phyloP scores from a whole-genome alignment of 2,113 vertebrate genomes.

The Tonatia bakeri region DNA sequence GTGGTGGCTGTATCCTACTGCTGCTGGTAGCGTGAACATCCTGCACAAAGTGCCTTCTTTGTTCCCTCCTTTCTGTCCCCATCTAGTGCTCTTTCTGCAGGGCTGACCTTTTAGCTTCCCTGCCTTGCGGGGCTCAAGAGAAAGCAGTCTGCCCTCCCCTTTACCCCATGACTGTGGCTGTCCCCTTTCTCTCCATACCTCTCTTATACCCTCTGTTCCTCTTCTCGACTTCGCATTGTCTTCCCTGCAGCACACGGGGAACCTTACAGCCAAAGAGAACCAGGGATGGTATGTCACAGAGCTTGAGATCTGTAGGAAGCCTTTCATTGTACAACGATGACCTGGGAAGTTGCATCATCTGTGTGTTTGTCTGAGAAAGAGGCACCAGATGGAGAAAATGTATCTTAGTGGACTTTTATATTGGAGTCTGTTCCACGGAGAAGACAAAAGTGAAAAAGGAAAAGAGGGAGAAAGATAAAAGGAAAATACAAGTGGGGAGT shows the following conservation, averaged over 20 bases:
- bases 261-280: neutral
- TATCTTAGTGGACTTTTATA: constrained; percentile 42
- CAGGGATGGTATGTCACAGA: constrained; percentile 19
- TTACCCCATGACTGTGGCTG: neutral
- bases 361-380: constrained; percentile 60
- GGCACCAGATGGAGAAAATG: constrained; percentile 61
- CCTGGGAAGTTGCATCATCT: constrained; percentile 64
- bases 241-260: constrained; percentile 38
- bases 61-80: constrained; percentile 46
- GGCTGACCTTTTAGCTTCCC: constrained; percentile 66
- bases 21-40: constrained; percentile 53
- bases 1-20: neutral
- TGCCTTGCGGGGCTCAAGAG: constrained; percentile 55
- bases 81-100: constrained; percentile 6
- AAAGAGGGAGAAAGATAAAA: neutral
- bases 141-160: constrained; percentile 60
- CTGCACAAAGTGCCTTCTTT: constrained; percentile 64
- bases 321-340: constrained; percentile 62
- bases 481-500: neutral
- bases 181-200: neutral
- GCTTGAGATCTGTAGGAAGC: constrained; percentile 70
- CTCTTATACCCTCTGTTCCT: neutral
- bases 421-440: constrained; percentile 15
- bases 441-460: constrained; percentile 10
- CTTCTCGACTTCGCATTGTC: neutral